Evolutionary conservation across 2,113 vertebrate species (phyloP).

Genomic region (Centrocercus urophasianus): DNA sequence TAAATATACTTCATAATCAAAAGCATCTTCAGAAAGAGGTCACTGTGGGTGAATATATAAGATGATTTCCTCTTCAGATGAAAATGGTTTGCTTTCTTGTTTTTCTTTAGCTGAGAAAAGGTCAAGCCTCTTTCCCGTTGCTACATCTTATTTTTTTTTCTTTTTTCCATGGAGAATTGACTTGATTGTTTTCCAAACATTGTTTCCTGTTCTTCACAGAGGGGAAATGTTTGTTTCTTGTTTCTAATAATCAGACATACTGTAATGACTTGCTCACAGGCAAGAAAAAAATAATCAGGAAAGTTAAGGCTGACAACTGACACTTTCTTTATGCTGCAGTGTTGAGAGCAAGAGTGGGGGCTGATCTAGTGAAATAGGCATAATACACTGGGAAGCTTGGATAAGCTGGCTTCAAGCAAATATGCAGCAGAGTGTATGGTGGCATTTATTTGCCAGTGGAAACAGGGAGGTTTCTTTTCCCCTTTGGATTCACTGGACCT

Average conservation of each 20-base stretch:
- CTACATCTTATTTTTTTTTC: slow-evolving; percentile 44
- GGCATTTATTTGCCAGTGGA: neutral
- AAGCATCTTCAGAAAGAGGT: slow-evolving; percentile 1
- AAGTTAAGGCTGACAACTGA: neutral
- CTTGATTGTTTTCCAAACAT: slow-evolving; percentile 64
- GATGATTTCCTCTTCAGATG: neutral
- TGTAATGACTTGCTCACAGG: slow-evolving; percentile 36
- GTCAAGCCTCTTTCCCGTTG: slow-evolving; percentile 18
- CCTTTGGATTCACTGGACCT: neutral
- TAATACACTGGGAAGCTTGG: neutral
- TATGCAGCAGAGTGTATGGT: neutral
- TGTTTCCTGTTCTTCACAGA: slow-evolving; percentile 57
- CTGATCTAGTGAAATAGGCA: neutral
- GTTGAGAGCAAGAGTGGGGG: neutral
- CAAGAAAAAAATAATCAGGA: slow-evolving; percentile 1
- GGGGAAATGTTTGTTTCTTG: slow-evolving; percentile 71
- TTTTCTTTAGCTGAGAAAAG: slow-evolving; percentile 25
- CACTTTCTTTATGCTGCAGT: neutral
- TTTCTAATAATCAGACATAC: slow-evolving; percentile 49
- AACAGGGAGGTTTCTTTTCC: neutral
- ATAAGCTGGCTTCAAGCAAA: neutral
- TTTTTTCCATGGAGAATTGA: slow-evolving; percentile 45
- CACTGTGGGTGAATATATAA: neutral
- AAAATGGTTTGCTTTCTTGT: neutral
- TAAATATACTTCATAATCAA: neutral